A percentile compares a stretch with the other conserved stretches of the same genome.
phyloP scores from a whole-genome alignment of 2,113 vertebrate genomes.

The Syngnathus floridae region DNA sequence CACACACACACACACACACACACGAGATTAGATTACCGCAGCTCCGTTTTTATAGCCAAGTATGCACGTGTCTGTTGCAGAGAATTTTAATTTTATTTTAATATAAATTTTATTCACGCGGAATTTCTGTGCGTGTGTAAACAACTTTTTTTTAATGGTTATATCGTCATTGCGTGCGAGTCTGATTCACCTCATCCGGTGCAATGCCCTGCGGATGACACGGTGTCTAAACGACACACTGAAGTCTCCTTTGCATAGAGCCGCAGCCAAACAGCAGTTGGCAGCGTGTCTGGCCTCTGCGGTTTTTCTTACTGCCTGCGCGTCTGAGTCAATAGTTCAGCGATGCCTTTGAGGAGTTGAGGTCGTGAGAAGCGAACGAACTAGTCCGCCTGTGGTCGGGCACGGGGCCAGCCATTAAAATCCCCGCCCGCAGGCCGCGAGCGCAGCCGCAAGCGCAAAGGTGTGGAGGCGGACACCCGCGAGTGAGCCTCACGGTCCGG shows the following conservation, averaged over 20 bases:
- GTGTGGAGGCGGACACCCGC: constrained; percentile 64
- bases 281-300: constrained; percentile 62
- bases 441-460: constrained; percentile 44
- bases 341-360: constrained; percentile 71
- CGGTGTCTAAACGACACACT: constrained; percentile 26
- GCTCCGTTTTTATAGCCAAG: constrained; percentile 28
- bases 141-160: constrained; percentile 11
- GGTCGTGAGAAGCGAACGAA: constrained; percentile 82
- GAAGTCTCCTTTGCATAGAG: constrained; percentile 45
- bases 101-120: not conserved
- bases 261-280: constrained; percentile 61
- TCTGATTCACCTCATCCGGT: constrained; percentile 29
- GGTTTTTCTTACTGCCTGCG: constrained; percentile 59
- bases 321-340: constrained; percentile 71
- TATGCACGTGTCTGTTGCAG: not conserved
- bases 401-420: constrained; percentile 73
- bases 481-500: constrained; percentile 50
- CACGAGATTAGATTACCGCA: constrained; percentile 60
- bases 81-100: not conserved
- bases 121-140: not conserved
- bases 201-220: constrained; percentile 56
- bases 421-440: constrained; percentile 69
- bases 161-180: constrained; percentile 19
- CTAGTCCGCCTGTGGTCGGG: constrained; percentile 76
- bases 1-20: constrained; percentile 29